Conservation (phyloP, 2,888 invertebrate genomes). For the Dolichopus griseipennis region DNA sequence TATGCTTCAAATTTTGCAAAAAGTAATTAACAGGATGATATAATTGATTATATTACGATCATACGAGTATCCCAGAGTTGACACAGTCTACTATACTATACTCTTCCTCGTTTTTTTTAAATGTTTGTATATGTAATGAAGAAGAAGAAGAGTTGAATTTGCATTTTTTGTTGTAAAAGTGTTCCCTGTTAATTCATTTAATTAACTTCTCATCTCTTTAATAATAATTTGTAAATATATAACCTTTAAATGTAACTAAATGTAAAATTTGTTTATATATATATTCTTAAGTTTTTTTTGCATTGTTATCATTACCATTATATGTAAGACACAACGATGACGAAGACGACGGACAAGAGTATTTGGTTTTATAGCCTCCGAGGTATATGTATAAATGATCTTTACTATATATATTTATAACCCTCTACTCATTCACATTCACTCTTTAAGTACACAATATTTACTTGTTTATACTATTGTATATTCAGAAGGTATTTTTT, state of each 20-base stretch:
- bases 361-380: not conserved
- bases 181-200: not conserved
- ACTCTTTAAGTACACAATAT: too few relatives aligned
- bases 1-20: too few relatives aligned
- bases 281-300: not conserved
- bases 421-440: too few relatives aligned
- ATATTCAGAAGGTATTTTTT: too few relatives aligned
- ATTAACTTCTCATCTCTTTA: not conserved
- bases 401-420: not conserved
- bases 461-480: too few relatives aligned
- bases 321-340: too few relatives aligned
- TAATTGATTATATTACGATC: too few relatives aligned
- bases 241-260: not conserved
- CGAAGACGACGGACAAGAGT: not conserved
- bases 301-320: not conserved
- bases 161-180: not conserved
- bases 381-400: not conserved
- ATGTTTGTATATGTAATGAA: too few relatives aligned
- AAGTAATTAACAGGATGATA: too few relatives aligned
- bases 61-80: too few relatives aligned
- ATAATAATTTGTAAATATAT: conserved; percentile 1
- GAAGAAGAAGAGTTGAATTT: not conserved
- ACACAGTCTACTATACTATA: too few relatives aligned
- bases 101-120: too few relatives aligned
- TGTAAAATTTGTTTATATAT: not conserved